Evolutionary conservation across 2,888 invertebrate species (phyloP), one percentile per base, ranked within the genome.

Genomic region (Aphrophora alni): DNA sequence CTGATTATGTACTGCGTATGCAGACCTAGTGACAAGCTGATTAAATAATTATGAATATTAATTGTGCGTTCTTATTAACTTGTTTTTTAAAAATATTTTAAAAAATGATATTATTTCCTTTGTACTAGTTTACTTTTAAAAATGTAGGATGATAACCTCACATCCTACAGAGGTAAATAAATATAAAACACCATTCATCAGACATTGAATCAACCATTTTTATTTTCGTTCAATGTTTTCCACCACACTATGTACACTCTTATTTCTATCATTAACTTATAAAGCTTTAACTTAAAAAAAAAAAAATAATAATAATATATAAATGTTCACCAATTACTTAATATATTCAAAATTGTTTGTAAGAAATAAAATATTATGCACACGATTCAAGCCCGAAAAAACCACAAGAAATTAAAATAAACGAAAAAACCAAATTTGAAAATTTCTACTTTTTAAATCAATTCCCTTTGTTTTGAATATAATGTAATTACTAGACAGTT

Each of bases 251-350:
- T 59, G 3, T 44, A 2, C 44, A 59, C 59, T 59, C 21, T 3
- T 21, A 5, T 4, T 59, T 59, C n/a, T 21, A 59, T 21, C 21
- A 59, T 59, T 59, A 1, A 2, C 59, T 21, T 21, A 14, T 21
- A 59, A 21, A 59, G 59, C n/a, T 21, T 21, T 21, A n/a, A n/a
- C n/a, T 59, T 59, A 59, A 59, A 59, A 59, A 8, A 17, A n/a
- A 8, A 59, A 21, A 59, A 21, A 21, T 21, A 44, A 44, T 2
- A 5, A 5, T 44, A 44, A 44, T 10, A 4, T 21, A 7, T 21
- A 21, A n/a, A 21, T 5, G 21, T 59, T 79, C 78, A 79, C 78
- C 78, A 79, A 74, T 79, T 68, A 74, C 78, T 79, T 79, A 78
- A 72, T 28, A 59, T 44, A 44, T 7, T 14, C 17, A 14, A 14